Conservation (phyloP, 2,888 invertebrate species). For the Priocnemis perturbator region DNA sequence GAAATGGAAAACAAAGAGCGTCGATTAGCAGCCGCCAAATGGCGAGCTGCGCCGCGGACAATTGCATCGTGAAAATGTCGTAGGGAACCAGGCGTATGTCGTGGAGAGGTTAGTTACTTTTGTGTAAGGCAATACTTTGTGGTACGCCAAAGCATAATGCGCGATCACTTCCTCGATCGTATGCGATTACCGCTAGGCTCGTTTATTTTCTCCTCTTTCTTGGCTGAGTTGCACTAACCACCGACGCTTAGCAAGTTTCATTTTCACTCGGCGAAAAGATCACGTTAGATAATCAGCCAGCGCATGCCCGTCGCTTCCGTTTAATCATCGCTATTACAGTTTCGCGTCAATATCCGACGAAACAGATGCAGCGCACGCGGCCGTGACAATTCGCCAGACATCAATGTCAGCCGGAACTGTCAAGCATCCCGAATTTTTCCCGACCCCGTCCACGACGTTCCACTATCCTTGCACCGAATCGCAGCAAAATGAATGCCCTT, state of each 20-base stretch:
- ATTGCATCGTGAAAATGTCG: too few relatives aligned
- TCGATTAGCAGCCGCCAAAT: constrained; percentile 7
- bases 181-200: constrained; percentile 48
- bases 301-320: constrained; percentile 27
- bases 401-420: too few relatives aligned
- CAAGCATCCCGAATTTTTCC: too few relatives aligned
- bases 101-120: constrained; percentile 43
- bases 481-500: constrained; percentile 14
- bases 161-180: constrained; percentile 58
- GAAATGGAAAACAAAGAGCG: constrained; percentile 22
- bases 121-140: constrained; percentile 49
- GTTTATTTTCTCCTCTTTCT: constrained; percentile 17
- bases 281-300: constrained; percentile 42
- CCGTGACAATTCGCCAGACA: too few relatives aligned
- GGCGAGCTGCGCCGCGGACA: constrained; percentile 7
- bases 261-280: constrained; percentile 47
- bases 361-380: too few relatives aligned
- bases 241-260: constrained; percentile 36
- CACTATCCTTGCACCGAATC: too few relatives aligned
- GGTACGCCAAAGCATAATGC: constrained; percentile 52
- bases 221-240: constrained; percentile 7
- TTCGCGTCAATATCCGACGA: too few relatives aligned
- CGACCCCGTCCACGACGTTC: too few relatives aligned
- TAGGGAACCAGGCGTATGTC: constrained; percentile 25
- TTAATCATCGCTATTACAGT: background rate